Base-by-base conservation (phyloP, 2,113 vertebrate genomes). In the Macrotis lagotis region DNA sequence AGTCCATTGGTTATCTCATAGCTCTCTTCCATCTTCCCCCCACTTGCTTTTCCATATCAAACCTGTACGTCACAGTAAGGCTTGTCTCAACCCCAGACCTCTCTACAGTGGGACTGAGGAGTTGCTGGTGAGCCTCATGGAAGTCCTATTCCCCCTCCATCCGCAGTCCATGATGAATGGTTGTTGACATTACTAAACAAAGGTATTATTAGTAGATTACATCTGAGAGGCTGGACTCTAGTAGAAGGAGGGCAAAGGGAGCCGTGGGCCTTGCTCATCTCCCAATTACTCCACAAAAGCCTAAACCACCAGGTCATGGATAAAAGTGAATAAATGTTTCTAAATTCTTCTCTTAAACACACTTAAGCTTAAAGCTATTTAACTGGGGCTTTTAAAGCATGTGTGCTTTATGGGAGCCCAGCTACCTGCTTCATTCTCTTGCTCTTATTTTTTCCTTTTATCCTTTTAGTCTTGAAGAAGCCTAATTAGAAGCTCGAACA, bases 401-500 rank as follows among this genome's bases (percentile, higher is more conserved):
- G 97, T 97, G 97, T 97, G 98, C 98, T 97, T 98, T 96, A 95
- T 95, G 98, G 66, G 97, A 98, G 98, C 98, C 96, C 96, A 96
- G 98, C 98, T 99, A 99, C 99, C 99, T 99, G 98, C 98, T 98
- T 98, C 98, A 97, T 98, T 98, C 98, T 98, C 98, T 98, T 98
- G 98, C 98, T 98, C 99, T 98, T 99, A 99, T 99, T 98, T 99
- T 99, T 83, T 99, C 99, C 99, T 99, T 99, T 99, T 99, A 99
- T 99, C 99, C 99, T 99, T 99, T 99, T 99, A 99, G 99, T 99
- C 99, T 99, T 99, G 99, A 99, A 99, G 99, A 99, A 99, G 99
- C 99, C 99, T 99, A 99, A 99, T 99, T 99, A 99, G 99, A 99
- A 98, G 99, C 99, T 99, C 98, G 98, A 99, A 98, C 99, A 99